These are phyloP conservation scores for Gila orcuttii DNA, from an alignment of 2,113 vertebrate genomes.

Conservation along the genomic window DNA sequence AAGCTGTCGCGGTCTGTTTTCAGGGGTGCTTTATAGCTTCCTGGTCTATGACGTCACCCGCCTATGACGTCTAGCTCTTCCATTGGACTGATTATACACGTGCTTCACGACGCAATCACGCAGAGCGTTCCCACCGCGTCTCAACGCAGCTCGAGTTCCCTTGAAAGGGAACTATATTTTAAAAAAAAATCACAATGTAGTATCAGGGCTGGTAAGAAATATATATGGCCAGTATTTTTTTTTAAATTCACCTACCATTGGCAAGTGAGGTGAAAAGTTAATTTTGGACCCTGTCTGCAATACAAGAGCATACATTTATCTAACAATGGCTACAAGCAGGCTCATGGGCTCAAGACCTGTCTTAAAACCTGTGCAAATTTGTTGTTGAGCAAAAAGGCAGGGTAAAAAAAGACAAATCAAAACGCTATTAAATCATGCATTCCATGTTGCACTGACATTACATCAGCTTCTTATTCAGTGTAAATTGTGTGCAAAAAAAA, in stretches of 20 bases:
- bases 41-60: no score
- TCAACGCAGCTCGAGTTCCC: no score
- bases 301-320: slow-evolving; percentile 3
- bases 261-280: background rate
- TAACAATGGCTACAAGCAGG: slow-evolving; percentile 21
- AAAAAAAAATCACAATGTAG: background rate
- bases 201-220: background rate
- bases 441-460: slow-evolving; percentile 34
- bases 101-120: no score
- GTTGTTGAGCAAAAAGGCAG: background rate
- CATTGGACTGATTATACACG: no score
- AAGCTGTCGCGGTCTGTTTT: no score
- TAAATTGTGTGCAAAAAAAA: slow-evolving; percentile 26
- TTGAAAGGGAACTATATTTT: no score
- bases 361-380: slow-evolving; percentile 8
- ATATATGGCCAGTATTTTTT: background rate
- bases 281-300: slow-evolving; percentile 11
- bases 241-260: background rate
- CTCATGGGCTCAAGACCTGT: background rate
- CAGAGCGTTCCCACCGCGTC: no score
- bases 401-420: background rate
- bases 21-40: no score
- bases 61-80: no score
- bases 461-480: slow-evolving; percentile 40
- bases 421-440: slow-evolving; percentile 25